Conservation (phyloP, 1,140 invertebrate species). For the Heliothis subflexa region DNA sequence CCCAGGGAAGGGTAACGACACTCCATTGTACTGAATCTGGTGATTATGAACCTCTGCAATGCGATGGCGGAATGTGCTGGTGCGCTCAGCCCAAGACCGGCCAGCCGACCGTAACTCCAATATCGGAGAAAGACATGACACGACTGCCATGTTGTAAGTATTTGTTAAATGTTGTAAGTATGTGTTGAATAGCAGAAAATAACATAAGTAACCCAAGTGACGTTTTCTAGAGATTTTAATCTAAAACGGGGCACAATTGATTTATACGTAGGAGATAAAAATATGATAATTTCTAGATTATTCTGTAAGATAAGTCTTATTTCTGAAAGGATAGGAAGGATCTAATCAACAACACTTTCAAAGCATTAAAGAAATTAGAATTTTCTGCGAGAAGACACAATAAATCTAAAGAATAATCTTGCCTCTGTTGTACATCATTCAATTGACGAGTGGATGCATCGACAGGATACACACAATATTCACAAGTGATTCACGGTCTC, state of each 20-base stretch:
- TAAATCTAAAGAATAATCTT: slow-evolving; percentile 8
- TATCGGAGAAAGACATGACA: slow-evolving; percentile 85
- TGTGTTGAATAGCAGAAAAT: neutral
- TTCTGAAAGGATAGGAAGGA: neutral
- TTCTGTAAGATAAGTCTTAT: too few relatives aligned
- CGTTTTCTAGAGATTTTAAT: too few relatives aligned
- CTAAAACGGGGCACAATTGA: too few relatives aligned
- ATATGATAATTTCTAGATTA: too few relatives aligned
- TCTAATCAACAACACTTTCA: neutral
- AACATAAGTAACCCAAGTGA: too few relatives aligned
- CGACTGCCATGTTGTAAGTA: slow-evolving; percentile 87
- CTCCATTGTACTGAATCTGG: slow-evolving; percentile 87
- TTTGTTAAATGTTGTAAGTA: neutral
- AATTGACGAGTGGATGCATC: slow-evolving; percentile 31
- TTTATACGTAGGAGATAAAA: too few relatives aligned
- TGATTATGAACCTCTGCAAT: slow-evolving; percentile 88
- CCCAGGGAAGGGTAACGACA: slow-evolving; percentile 75
- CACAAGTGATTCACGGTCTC: slow-evolving; percentile 48
- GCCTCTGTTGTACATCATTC: slow-evolving; percentile 22
- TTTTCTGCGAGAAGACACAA: neutral
- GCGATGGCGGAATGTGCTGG: slow-evolving; percentile 88
- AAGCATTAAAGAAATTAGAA: neutral
- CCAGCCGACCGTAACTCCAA: slow-evolving; percentile 79
- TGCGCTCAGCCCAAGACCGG: slow-evolving; percentile 87
- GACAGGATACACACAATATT: slow-evolving; percentile 55